These are phyloP conservation scores for Chaetorhynchus papuensis DNA, from an alignment of 2,113 vertebrate species.

Conservation along the genomic window DNA sequence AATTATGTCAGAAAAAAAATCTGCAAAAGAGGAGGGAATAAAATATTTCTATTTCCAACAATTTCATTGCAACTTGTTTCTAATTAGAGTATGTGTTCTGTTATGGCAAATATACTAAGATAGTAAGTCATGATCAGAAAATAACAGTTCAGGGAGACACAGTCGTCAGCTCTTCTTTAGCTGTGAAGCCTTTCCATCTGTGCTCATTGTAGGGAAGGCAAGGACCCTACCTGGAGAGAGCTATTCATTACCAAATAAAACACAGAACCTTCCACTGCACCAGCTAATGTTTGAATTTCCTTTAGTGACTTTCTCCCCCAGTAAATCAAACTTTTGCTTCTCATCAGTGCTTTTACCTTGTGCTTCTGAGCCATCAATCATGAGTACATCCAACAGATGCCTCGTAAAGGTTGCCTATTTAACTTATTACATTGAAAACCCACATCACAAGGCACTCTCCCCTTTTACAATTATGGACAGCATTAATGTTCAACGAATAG, in stretches of 20 bases:
- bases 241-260: background rate
- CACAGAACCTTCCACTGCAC: background rate
- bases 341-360: background rate
- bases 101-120: background rate
- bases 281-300: background rate
- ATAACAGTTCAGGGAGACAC: background rate
- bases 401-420: background rate
- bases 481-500: background rate
- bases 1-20: background rate
- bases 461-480: background rate
- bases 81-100: background rate
- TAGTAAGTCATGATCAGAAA: background rate
- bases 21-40: background rate
- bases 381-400: background rate
- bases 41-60: background rate
- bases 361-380: background rate
- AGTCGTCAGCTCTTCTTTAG: background rate
- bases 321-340: background rate
- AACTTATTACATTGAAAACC: background rate
- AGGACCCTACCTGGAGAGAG: background rate
- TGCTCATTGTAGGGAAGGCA: background rate
- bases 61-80: background rate
- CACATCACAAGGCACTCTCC: background rate
- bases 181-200: background rate
- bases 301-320: background rate